Evolutionary conservation across 2,797 vertebrate species (phyloP).

Genomic region (Labroides dimidiatus): DNA sequence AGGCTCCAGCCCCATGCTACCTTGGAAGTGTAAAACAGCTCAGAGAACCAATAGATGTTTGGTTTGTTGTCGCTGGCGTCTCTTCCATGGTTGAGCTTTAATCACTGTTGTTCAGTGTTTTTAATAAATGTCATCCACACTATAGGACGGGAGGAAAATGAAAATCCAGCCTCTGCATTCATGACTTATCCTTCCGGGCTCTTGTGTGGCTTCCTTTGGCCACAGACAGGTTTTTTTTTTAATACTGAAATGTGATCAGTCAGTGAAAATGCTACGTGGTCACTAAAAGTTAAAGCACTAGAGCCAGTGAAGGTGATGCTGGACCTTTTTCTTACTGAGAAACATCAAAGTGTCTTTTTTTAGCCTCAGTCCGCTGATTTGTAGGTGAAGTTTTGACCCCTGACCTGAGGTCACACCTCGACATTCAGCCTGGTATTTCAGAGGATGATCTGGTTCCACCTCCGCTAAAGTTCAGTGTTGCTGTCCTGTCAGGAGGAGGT

Average conservation of each 20-base stretch:
- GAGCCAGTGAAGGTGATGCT: slow-evolving; percentile 5
- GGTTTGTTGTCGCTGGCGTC: too few species aligned
- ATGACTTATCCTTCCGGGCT: too few species aligned
- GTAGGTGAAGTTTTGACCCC: slow-evolving; percentile 32
- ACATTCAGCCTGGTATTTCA: slow-evolving; percentile 82
- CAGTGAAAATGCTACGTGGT: slow-evolving; percentile 3
- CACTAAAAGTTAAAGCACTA: background rate
- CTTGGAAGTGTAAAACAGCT: too few species aligned
- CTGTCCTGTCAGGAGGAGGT: slow-evolving; percentile 68
- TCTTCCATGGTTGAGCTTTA: too few species aligned
- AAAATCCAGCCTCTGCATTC: too few species aligned
- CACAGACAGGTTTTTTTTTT: background rate
- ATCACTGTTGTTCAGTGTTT: too few species aligned
- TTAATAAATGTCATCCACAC: too few species aligned
- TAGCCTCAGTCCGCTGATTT: slow-evolving; percentile 25
- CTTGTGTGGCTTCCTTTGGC: too few species aligned
- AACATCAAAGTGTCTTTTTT: slow-evolving; percentile 55
- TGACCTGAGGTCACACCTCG: slow-evolving; percentile 58
- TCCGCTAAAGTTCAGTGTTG: slow-evolving; percentile 61
- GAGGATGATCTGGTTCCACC: slow-evolving; percentile 55
- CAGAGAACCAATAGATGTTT: too few species aligned
- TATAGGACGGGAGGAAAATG: too few species aligned
- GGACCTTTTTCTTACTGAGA: slow-evolving; percentile 1
- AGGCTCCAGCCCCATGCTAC: too few species aligned
- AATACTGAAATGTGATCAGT: background rate